A percentile compares a stretch with the other conserved stretches of the same genome.
phyloP scores from a whole-genome alignment of 2,113 vertebrate genomes.

The Promerops cafer region DNA sequence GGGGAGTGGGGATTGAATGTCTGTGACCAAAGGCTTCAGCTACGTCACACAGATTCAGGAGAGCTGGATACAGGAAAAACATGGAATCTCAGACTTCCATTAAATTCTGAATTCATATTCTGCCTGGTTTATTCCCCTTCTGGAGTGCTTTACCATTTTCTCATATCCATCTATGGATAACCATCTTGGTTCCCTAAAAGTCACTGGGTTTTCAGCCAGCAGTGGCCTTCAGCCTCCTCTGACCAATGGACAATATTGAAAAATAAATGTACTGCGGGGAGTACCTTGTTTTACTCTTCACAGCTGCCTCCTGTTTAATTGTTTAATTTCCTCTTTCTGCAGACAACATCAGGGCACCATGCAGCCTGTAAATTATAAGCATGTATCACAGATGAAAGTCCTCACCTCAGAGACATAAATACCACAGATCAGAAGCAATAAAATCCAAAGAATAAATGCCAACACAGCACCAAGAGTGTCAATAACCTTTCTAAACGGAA shows the following conservation, averaged over 20 bases:
- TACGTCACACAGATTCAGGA: rapidly evolving
- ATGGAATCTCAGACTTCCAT: not conserved
- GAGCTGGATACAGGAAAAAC: not conserved
- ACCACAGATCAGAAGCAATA: conserved; percentile 26
- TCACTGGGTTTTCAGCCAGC: not conserved
- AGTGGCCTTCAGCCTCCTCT: not conserved
- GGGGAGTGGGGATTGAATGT: not conserved
- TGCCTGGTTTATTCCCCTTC: not conserved
- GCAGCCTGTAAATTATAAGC: not conserved
- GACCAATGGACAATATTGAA: not conserved
- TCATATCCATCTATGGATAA: not conserved
- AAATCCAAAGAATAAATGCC: conserved; percentile 39
- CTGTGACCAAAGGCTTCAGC: not conserved
- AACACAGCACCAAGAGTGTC: not conserved
- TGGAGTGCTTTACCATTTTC: not conserved
- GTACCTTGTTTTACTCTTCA: not conserved
- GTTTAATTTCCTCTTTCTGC: conserved; percentile 16
- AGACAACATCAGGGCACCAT: not conserved
- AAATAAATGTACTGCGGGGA: not conserved
- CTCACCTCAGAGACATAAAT: conserved; percentile 33
- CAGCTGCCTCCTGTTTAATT: not conserved
- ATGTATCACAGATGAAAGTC: not conserved
- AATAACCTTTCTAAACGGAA: conserved; percentile 21
- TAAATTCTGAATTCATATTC: not conserved
- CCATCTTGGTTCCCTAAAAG: not conserved